phyloP scores from a whole-genome alignment of 2,797 vertebrate species.

The Neopelma chrysocephalum region DNA sequence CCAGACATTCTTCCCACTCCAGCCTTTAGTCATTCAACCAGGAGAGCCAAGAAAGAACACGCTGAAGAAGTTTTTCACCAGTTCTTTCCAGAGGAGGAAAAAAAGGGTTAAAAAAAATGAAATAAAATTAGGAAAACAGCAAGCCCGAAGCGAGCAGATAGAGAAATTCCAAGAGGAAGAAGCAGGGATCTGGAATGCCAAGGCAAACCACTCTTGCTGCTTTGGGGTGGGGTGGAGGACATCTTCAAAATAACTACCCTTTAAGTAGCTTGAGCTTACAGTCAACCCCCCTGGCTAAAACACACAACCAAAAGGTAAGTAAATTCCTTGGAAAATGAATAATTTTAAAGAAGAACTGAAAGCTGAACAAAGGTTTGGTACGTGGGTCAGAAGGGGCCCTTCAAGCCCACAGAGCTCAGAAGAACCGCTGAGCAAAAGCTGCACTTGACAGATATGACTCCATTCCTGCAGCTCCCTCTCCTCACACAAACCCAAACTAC shows the following conservation, averaged over 20 bases:
- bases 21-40: conserved; percentile 1
- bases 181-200: not conserved
- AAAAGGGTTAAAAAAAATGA: not conserved
- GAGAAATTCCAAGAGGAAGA: not conserved
- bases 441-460: not conserved
- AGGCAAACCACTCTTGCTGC: not conserved
- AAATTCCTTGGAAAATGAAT: not conserved
- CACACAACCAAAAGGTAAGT: not conserved
- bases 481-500: not conserved
- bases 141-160: not conserved
- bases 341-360: not conserved
- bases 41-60: not conserved
- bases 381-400: not conserved
- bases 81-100: not conserved
- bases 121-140: not conserved
- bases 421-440: not conserved
- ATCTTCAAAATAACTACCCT: not conserved
- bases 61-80: not conserved
- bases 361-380: not conserved
- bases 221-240: not conserved
- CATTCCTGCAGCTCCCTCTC: not conserved
- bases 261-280: not conserved
- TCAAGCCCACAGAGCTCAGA: not conserved
- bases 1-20: conserved; percentile 47
- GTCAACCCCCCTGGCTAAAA: not conserved